Base-by-base conservation (phyloP, 2,797 vertebrate species). In the Agapornis canus region DNA sequence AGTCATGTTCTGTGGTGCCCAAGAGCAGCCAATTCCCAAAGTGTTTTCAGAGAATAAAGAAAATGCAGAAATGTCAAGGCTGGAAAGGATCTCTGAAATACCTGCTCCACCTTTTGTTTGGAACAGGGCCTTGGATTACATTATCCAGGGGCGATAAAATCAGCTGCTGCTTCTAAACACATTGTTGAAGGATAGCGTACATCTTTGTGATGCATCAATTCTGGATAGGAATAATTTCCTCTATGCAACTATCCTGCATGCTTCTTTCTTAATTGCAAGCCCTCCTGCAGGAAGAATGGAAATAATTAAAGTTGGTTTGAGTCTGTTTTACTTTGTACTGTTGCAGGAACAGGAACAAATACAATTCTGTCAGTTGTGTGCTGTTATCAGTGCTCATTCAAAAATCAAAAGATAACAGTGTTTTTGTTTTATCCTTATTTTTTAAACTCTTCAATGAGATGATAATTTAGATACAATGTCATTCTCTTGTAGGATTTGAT, bases 221-320 rank as follows among this genome's bases (percentile, higher is more conserved):
- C n/a, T 71, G 49, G 71, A 51, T 76, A 90, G 89, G 77, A 95
- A 69, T 85, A 4, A 69, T 70, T 70, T 94, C 20, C 31, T 91
- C 68, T 79, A 22, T 85, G 86, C 61, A 82, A 18, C 72, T 57
- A 13, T 72, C 31, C 66, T 85, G 40, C 26, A 66, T 40, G 56
- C 64, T 82, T 90, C 32, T 14, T 54, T 92, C 65, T 79, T 85
- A 94, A 87, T 81, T 94, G 78, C 82, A 95, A 86, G 84, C 54
- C 52, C 27, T 94, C 87, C 86, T 95, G 47, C 52, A 96, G 84
- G 80, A 95, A 69, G 81, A 95, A 92, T 42, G 5, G 68, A 82
- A 85, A 51, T 94, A 89, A 96, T 96, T 94, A 92, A 92, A 90
- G 51, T 73, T 91, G 32, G 26, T 85, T 89, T 82, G 93, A 96